Percentiles rank a stretch among this genome's conserved stretches.
Evolutionary conservation across 1,140 invertebrate genomes (phyloP).

Genomic region (Neelides sp.): DNA sequence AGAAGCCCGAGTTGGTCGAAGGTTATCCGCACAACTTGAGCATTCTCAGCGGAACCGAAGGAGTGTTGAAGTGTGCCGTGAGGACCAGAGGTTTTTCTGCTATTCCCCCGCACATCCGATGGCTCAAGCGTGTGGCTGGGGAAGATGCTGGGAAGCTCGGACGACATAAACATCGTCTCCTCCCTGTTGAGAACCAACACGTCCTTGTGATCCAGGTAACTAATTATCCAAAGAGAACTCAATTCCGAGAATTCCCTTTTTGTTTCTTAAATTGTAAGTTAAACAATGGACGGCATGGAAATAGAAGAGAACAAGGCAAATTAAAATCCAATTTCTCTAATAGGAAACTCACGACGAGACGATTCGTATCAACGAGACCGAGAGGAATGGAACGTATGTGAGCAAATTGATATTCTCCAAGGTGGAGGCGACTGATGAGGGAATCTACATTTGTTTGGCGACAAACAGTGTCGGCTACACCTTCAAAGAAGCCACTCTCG

Average conservation of each 20-base stretch:
- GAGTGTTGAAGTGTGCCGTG: constrained; percentile 29
- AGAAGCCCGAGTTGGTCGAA: constrained; percentile 17
- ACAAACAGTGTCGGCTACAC: constrained; percentile 33
- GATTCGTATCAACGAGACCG: constrained; percentile 27
- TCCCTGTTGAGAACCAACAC: constrained; percentile 26
- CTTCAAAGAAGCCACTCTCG: constrained; percentile 31
- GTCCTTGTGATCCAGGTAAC: constrained; percentile 31
- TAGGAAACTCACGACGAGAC: constrained; percentile 25
- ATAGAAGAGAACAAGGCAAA: no score
- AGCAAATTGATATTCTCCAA: constrained; percentile 31
- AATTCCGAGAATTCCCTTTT: no score
- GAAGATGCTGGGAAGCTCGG: background rate
- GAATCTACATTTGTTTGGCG: constrained; percentile 33
- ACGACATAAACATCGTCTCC: constrained; percentile 20
- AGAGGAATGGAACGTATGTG: constrained; percentile 30
- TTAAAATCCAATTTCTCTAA: background rate
- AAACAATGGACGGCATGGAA: no score
- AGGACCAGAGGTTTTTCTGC: constrained; percentile 4
- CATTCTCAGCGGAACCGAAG: constrained; percentile 21
- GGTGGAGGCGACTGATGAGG: constrained; percentile 26
- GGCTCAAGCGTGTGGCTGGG: constrained; percentile 25
- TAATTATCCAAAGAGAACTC: no score
- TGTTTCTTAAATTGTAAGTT: no score
- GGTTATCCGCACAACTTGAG: constrained; percentile 27
- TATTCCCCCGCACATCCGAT: constrained; percentile 30